Base-by-base conservation (phyloP, 2,113 vertebrate genomes). In the Lynx canadensis region DNA sequence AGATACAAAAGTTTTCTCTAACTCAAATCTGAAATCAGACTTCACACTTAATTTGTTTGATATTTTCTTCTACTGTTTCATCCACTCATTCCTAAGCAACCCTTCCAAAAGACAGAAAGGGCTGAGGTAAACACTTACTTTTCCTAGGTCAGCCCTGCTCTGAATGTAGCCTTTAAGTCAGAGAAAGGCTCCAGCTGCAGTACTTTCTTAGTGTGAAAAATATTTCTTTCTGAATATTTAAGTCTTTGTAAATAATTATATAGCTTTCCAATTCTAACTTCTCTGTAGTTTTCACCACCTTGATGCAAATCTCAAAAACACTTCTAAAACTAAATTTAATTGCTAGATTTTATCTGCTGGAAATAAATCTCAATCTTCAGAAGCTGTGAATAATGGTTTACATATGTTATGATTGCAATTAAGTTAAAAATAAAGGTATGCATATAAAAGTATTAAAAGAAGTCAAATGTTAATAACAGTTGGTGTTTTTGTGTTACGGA, bases 351-450 rank as follows among this genome's bases (percentile, higher is more conserved):
- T 81, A 74, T 82, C 9, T 92, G 78, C 52, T 25, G 13, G 50
- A 76, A 69, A 38, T 21, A 71, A 90, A 71, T 48, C n/a, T 38
- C n/a, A 55, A 63, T 66, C 25, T 18, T 91, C 36, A 78, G 55
- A 91, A 89, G 60, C 38, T 50, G 19, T 68, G 68, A 93, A 88
- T 76, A 71, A 65, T 41, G 50, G 45, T 87, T 45, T 91, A 69
- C 76, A 68, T 82, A 68, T 60, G 31, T 76, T 92, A 83, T 69
- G 36, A 88, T 6, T 38, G 8, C 3, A 52, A 29, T 57, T 87
- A 82, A 50, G 21, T 38, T 95, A 41, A 91, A 87, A 96, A 66
- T 82, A 96, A 92, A 92, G 31, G 5, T 41, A 78, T 78, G 21
- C 8, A 31, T 78, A 68, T 89, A 84, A 55, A 76, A 52, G 16